Percentiles rank a stretch among this genome's conserved stretches.
Conservation (phyloP, 2,797 vertebrate genomes). For the Pristis pectinata region DNA sequence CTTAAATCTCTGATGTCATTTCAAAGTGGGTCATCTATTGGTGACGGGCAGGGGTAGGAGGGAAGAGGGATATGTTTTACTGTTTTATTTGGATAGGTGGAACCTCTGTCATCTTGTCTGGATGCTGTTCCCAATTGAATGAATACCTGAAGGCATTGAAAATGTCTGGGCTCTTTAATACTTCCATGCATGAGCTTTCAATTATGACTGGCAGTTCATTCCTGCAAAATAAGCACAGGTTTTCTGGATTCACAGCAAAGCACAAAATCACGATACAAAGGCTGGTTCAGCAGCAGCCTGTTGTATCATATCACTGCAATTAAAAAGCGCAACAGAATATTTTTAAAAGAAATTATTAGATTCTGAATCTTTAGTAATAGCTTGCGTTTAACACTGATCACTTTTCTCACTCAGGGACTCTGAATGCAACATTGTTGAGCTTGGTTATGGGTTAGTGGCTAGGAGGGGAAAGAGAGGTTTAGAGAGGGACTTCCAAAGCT, state of each 20-base stretch:
- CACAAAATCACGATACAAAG: not conserved
- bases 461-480: not conserved
- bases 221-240: not conserved
- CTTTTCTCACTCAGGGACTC: too few relatives aligned
- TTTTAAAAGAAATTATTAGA: not conserved
- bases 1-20: not conserved
- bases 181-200: not conserved
- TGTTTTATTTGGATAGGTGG: not conserved
- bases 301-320: not conserved
- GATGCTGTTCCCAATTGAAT: too few relatives aligned
- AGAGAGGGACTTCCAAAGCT: not conserved
- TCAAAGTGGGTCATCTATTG: not conserved
- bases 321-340: not conserved
- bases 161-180: not conserved
- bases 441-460: too few relatives aligned
- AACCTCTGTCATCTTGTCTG: not conserved
- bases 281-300: not conserved
- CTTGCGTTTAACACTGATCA: not conserved
- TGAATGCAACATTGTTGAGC: too few relatives aligned
- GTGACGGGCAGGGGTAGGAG: not conserved
- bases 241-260: not conserved
- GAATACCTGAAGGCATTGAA: not conserved
- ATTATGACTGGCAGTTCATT: not conserved
- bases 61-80: not conserved
- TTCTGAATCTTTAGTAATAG: not conserved